A percentile compares a stretch with the other conserved stretches of the same genome.
phyloP scores from a whole-genome alignment of 2,113 vertebrate species.

The Rhegmatorhina hoffmannsi region DNA sequence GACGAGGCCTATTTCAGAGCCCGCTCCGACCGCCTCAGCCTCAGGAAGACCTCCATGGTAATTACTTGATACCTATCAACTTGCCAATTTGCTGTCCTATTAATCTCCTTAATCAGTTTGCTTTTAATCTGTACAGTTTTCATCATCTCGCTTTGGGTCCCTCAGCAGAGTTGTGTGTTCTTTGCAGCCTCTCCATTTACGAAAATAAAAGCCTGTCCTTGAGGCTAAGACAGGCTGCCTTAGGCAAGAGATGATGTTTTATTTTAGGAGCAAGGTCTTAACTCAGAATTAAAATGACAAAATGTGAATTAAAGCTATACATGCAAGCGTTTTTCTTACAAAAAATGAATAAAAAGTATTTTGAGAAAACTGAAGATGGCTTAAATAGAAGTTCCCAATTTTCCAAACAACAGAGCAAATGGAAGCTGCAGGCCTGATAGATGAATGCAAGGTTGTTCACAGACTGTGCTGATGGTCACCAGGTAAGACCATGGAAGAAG shows the following conservation, averaged over 20 bases:
- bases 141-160: not conserved
- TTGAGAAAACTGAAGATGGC: not conserved
- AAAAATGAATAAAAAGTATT: not conserved
- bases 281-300: not conserved
- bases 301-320: not conserved
- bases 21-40: conserved; percentile 86
- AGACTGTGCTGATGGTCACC: not conserved
- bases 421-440: not conserved
- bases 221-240: not conserved
- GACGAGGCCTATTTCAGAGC: conserved; percentile 90
- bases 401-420: not conserved
- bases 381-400: not conserved
- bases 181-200: not conserved
- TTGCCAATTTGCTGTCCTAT: not conserved
- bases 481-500: not conserved
- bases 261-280: not conserved
- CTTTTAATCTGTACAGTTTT: not conserved
- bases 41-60: conserved; percentile 89
- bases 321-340: not conserved
- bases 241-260: not conserved
- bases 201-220: not conserved
- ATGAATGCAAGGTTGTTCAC: not conserved
- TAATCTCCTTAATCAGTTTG: not conserved
- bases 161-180: rapidly evolving
- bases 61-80: not conserved